Conservation (phyloP, 2,113 vertebrate genomes). For the Nesoenas mayeri region DNA sequence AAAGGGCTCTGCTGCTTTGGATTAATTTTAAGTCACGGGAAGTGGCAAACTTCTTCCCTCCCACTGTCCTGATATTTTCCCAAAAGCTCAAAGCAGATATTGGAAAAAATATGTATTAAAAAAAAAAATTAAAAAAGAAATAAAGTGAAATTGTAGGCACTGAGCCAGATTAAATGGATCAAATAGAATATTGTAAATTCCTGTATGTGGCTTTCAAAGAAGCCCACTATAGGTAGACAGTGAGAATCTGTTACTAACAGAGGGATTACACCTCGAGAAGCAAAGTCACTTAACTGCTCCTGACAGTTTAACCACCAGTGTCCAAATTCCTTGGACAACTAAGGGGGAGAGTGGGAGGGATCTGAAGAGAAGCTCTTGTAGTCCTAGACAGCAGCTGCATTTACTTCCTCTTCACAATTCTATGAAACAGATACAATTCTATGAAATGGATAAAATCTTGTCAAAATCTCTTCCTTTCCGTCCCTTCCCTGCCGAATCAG, state of each 20-base stretch:
- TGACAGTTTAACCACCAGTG: neutral
- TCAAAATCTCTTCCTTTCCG: neutral
- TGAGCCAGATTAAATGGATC: neutral
- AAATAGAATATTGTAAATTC: neutral
- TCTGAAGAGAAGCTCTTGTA: neutral
- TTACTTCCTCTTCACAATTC: neutral
- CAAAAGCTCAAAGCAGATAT: neutral
- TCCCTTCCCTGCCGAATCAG: neutral
- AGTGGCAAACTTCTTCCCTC: neutral
- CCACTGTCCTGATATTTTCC: neutral
- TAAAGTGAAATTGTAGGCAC: neutral
- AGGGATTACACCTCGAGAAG: neutral
- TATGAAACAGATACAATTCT: neutral
- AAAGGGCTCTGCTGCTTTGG: slow-evolving; percentile 34
- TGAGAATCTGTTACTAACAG: neutral
- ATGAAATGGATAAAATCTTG: too few relatives aligned
- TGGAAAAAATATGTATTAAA: neutral
- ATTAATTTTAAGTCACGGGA: slow-evolving; percentile 14
- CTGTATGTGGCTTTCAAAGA: neutral
- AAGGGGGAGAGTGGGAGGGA: neutral
- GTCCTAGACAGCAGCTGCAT: neutral
- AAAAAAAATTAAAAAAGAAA: neutral
- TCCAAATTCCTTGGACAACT: neutral
- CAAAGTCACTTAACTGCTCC: neutral
- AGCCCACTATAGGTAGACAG: neutral